Base-by-base conservation (phyloP, 2,888 invertebrate genomes). In the Diogma glabrata region DNA sequence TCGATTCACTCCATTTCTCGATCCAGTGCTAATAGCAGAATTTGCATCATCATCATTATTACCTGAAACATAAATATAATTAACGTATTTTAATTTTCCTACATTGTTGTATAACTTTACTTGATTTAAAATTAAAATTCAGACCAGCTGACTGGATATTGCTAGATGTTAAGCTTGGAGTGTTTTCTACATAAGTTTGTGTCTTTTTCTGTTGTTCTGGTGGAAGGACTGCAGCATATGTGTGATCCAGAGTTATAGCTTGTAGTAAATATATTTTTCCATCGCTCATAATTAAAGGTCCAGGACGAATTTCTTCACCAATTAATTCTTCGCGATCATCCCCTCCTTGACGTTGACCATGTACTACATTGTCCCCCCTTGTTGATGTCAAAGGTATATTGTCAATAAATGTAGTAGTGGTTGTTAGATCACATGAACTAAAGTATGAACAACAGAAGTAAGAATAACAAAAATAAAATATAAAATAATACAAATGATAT, bases 21-120 rank as follows among this genome's bases (percentile, higher is more conserved):
- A 80, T 45, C 81, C 79, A 54, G 82, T 78, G 52, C 87, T 87
- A 47, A 87, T 83, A 47, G 82, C 81, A 24, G 86, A 86, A 23
- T 82, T 82, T 2, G 84, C 83, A 61, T 87, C 82, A 54, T 87
- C 87, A 56, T 86, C 85, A 48, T 30, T 48, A 47, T 47, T 28
- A 24, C 24, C 9, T 6, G 5, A 24, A 7, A 9, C n/a, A 46
- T 3, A 22, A 22, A 46, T 16, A 24, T 6, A 26, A 14, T 17
- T 7, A 40, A 40, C 3, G 24, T 14, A n/a, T 14, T 9, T 22
- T 45, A n/a, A n/a, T 7, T 46, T 46, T 45, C 8, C 7, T 22
- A 3, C 16, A 10, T 26, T 14, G 46, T 16, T 22, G 10, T 20
- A n/a, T 7, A n/a, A 22, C 43, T 26, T n/a, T 46, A 46, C 46